These are phyloP conservation scores for Synergus gifuensis DNA, from an alignment of 2,888 invertebrate genomes.

Conservation along the genomic window DNA sequence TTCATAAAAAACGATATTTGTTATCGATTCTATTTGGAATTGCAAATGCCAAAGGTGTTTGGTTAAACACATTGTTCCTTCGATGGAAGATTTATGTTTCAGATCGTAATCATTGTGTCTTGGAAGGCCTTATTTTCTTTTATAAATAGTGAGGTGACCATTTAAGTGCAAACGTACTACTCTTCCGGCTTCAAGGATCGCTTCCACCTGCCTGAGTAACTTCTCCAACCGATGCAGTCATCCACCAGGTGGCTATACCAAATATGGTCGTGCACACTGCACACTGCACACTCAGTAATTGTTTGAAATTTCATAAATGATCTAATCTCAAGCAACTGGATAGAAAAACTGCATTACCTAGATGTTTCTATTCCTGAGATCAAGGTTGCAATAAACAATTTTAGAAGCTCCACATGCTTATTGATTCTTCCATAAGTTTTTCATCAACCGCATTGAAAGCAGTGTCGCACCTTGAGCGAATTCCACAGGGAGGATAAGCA, in stretches of 20 bases:
- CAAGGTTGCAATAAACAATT: constrained; percentile 50
- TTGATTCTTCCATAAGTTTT: constrained; percentile 43
- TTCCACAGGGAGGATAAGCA: neutral
- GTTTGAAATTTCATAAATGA: neutral
- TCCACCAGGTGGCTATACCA: constrained; percentile 19
- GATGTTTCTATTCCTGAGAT: constrained; percentile 42
- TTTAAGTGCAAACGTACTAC: constrained; percentile 22
- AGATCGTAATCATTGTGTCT: constrained; percentile 30
- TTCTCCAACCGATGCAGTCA: constrained; percentile 17
- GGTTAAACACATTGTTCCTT: constrained; percentile 31
- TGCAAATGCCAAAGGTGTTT: constrained; percentile 38
- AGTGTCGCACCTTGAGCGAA: neutral
- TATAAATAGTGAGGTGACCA: constrained; percentile 30
- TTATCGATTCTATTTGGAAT: constrained; percentile 26
- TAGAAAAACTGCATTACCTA: neutral
- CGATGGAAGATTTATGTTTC: constrained; percentile 13
- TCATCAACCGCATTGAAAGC: neutral
- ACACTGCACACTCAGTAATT: neutral
- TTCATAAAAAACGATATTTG: neutral
- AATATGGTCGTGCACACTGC: neutral
- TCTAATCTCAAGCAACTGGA: neutral
- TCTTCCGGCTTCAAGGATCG: constrained; percentile 8
- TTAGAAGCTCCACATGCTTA: constrained; percentile 51
- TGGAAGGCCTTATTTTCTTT: constrained; percentile 21
- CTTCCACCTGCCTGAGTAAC: constrained; percentile 33